Evolutionary conservation across 2,113 vertebrate species (phyloP), one percentile per base, ranked within the genome.

Genomic region (Cyprinodon tularosa): DNA sequence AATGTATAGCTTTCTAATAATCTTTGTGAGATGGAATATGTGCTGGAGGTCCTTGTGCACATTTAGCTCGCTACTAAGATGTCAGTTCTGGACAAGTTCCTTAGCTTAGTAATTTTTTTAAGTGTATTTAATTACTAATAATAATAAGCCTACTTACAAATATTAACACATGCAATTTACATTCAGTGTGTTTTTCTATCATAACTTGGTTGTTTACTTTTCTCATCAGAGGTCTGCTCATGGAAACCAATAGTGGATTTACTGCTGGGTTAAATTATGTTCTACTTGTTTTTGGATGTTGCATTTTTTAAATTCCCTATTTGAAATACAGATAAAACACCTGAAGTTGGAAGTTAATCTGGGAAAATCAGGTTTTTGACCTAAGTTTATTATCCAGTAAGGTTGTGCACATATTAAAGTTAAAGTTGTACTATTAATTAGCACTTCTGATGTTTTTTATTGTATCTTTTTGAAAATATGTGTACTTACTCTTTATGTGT

Each of bases 1-100:
- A 91, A 91, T 87, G 75, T 80, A 90, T 77, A 68, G 83, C 74
- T 82, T 84, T 86, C 88, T 78, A 87, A 88, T 86, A 86, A 82
- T 66, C 84, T 84, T 89, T 84, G 79, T 78, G 81, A 80, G 85
- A 74, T 74, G 17, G 72, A 82, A 72, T 62, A 76, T 68, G 70
- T 74, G 63, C 59, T 36, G 38, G 44, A 29, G 77, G 63, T 66
- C 45, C 48, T 10, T 0, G 68, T 77, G 77, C 61, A 73, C 45
- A 61, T 60, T 77, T 50, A 40, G 20, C 62, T 59, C 44, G 67
- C 12, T 13, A 40, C 40, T 66, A 45, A 74, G 71, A 82, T 76
- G 72, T 57, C 59, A 68, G 79, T 72, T 76, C 45, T 14, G 9
- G 59, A 2, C 59, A 61, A 38, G 62, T 59, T 15, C 57, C 39